A percentile compares a stretch with the other conserved stretches of the same genome.
These are phyloP conservation scores for Thomomys bottae DNA, from an alignment of 2,113 vertebrate genomes.

Conservation along the genomic window DNA sequence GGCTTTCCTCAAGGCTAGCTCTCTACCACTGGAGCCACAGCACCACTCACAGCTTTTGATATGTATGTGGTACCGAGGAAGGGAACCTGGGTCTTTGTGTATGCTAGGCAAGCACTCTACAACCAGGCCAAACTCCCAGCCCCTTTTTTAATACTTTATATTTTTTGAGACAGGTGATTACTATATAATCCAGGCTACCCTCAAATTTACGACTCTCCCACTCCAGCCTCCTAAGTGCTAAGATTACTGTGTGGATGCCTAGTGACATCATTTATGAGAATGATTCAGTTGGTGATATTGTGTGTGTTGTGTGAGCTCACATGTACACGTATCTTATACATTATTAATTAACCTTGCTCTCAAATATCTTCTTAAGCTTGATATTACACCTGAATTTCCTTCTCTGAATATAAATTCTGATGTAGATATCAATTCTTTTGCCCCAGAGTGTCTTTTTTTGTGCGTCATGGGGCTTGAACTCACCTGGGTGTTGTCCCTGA, in stretches of 20 bases:
- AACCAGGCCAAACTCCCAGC: too few relatives aligned
- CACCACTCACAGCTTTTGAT: too few relatives aligned
- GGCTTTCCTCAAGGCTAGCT: too few relatives aligned
- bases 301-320: not conserved
- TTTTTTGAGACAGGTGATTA: not conserved
- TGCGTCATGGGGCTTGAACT: too few relatives aligned
- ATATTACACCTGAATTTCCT: constrained; percentile 36
- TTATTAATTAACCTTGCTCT: constrained; percentile 52
- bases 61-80: too few relatives aligned
- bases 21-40: too few relatives aligned
- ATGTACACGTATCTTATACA: not conserved
- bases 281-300: not conserved
- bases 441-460: constrained; percentile 13
- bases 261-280: constrained; percentile 3
- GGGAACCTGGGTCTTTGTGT: too few relatives aligned
- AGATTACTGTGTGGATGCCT: not conserved
- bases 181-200: too few relatives aligned
- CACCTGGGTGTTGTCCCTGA: too few relatives aligned
- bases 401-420: constrained; percentile 26
- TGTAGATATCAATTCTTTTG: constrained; percentile 22
- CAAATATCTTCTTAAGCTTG: constrained; percentile 23
- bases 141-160: not conserved
- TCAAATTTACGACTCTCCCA: not conserved
- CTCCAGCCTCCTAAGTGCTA: not conserved
- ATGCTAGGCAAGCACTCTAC: too few relatives aligned